A percentile compares a stretch with the other conserved stretches of the same genome.
Evolutionary conservation across 1,140 invertebrate genomes (phyloP).

Genomic region (Rhopalosiphum padi): DNA sequence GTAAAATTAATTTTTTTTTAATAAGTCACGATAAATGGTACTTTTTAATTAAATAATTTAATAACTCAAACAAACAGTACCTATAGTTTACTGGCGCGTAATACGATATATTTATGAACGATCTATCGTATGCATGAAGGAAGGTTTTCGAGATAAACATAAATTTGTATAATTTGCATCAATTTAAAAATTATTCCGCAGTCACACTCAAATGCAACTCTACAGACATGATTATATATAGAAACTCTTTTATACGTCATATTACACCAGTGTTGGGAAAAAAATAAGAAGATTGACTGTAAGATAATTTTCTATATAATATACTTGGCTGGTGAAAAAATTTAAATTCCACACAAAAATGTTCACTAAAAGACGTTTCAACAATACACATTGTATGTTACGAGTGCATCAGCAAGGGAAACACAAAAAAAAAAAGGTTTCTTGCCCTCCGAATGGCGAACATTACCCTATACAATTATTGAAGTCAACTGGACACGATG

Average conservation of each 20-base stretch:
- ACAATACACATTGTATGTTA: background rate
- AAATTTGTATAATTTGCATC: background rate
- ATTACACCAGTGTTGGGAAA: background rate
- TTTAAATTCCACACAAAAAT: background rate
- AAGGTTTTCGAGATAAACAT: background rate
- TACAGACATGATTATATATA: background rate
- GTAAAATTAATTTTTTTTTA: background rate
- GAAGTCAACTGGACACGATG: background rate
- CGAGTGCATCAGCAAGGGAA: background rate
- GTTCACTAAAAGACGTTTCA: background rate
- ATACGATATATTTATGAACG: background rate
- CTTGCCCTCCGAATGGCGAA: background rate
- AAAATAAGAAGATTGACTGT: background rate
- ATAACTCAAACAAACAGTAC: background rate
- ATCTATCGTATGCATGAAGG: background rate
- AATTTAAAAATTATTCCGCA: background rate
- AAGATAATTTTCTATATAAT: background rate
- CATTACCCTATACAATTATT: background rate
- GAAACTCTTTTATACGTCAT: background rate
- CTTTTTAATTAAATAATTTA: slow-evolving; percentile 2
- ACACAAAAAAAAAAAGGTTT: background rate
- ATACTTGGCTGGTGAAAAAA: background rate
- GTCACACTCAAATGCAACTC: background rate
- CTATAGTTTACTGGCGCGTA: background rate
- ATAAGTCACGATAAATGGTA: background rate